Conservation (phyloP, 2,797 vertebrate species). For the Danio albolineatus region DNA sequence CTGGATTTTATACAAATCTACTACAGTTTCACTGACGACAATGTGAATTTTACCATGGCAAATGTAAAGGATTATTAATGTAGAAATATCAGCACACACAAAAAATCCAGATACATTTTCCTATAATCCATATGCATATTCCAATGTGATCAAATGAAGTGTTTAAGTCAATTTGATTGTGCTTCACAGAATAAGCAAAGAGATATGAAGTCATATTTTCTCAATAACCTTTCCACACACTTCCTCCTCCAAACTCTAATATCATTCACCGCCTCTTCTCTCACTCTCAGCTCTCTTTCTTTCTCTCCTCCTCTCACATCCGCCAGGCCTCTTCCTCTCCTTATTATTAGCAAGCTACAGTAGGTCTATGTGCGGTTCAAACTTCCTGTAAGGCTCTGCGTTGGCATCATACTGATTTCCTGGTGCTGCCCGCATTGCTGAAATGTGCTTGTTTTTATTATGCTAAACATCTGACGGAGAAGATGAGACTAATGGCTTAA, state of each 20-base stretch:
- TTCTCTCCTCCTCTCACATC: conserved; percentile 49
- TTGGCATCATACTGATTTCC: conserved; percentile 49
- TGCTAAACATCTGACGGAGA: not conserved
- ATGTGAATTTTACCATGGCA: not conserved
- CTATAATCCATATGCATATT: not conserved
- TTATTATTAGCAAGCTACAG: conserved; percentile 49
- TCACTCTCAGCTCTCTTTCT: conserved; percentile 29
- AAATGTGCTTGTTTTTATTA: not conserved
- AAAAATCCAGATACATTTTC: not conserved
- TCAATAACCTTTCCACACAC: conserved; percentile 34
- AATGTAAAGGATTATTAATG: not conserved
- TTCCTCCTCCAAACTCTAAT: conserved; percentile 22
- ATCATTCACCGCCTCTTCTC: conserved; percentile 28
- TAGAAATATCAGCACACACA: not conserved
- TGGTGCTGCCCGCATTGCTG: not conserved
- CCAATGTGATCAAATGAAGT: not conserved
- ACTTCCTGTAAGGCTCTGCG: conserved; percentile 51
- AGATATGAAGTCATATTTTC: conserved; percentile 24
- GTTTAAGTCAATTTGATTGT: not conserved
- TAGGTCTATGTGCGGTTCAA: conserved; percentile 47
- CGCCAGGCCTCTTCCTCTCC: conserved; percentile 31
- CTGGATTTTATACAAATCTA: not conserved
- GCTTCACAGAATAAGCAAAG: conserved; percentile 1
- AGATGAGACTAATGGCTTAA: not conserved
- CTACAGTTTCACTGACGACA: not conserved